A percentile compares a stretch with the other conserved stretches of the same genome.
These are phyloP conservation scores for Xiphorhynchus elegans DNA, from an alignment of 2,113 vertebrate species.

Conservation along the genomic window DNA sequence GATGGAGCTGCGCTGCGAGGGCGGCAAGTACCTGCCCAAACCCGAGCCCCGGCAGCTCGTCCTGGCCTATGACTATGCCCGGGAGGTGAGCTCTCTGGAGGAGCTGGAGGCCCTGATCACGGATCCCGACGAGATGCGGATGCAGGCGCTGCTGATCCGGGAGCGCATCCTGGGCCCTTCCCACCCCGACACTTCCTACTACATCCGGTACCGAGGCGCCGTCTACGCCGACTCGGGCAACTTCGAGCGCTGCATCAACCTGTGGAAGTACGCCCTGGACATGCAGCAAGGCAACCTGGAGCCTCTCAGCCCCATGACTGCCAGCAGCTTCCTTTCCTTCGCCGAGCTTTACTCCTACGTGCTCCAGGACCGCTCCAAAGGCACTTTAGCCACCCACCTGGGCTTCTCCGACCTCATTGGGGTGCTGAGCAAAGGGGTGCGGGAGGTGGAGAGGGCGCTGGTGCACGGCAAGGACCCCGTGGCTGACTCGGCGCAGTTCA, in stretches of 20 bases:
- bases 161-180: constrained; percentile 94
- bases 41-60: constrained; percentile 84
- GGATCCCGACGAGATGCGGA: constrained; percentile 94
- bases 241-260: constrained; percentile 91
- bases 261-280: constrained; percentile 95
- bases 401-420: constrained; percentile 93
- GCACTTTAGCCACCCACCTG: constrained; percentile 83
- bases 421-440: constrained; percentile 90
- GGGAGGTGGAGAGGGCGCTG: constrained; percentile 90
- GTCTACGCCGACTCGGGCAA: constrained; percentile 94
- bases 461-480: constrained; percentile 83
- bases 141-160: constrained; percentile 90
- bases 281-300: constrained; percentile 96
- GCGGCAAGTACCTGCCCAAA: constrained; percentile 76
- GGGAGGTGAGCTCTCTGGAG: constrained; percentile 83
- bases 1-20: constrained; percentile 89
- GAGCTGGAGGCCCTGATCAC: constrained; percentile 93
- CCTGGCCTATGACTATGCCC: constrained; percentile 87
- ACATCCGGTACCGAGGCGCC: constrained; percentile 92
- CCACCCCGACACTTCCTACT: constrained; percentile 94
- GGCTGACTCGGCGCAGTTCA: constrained; percentile 88
- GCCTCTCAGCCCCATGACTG: constrained; percentile 95
- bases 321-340: constrained; percentile 94
- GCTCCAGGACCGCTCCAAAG: constrained; percentile 92
- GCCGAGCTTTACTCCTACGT: constrained; percentile 96